phyloP scores from a whole-genome alignment of 1,140 invertebrate species.

The Pseudachorutes palmiensis region DNA sequence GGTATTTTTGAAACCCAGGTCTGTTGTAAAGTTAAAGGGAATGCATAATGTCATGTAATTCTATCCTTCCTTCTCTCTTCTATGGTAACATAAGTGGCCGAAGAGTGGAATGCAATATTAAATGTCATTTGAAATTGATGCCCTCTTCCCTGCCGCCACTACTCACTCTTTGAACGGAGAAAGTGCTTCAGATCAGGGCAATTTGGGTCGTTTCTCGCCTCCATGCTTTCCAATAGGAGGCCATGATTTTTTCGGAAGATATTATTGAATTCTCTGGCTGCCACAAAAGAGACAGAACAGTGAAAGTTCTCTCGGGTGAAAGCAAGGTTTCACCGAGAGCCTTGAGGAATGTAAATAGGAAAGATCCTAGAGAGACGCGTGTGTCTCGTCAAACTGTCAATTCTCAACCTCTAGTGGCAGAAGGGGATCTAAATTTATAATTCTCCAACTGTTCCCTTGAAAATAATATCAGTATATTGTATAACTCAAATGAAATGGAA shows the following conservation, averaged over 20 bases:
- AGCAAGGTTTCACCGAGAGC: constrained; percentile 6
- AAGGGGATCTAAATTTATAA: constrained; percentile 35
- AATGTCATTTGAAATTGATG: constrained; percentile 7
- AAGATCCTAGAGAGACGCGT: constrained; percentile 1
- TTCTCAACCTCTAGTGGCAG: constrained; percentile 23
- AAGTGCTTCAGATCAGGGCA: too few relatives aligned
- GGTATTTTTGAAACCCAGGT: not conserved
- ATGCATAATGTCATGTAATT: constrained; percentile 9
- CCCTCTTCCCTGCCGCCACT: not conserved
- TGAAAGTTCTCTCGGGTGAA: not conserved
- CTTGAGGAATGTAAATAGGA: constrained; percentile 20
- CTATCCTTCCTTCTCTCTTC: not conserved
- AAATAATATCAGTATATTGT: not conserved
- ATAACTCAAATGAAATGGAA: constrained; percentile 15
- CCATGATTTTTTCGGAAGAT: not conserved
- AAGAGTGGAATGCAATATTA: constrained; percentile 9
- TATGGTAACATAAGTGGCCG: constrained; percentile 1
- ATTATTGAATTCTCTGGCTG: not conserved
- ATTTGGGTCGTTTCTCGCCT: too few relatives aligned
- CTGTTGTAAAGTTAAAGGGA: not conserved
- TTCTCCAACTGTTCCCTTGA: constrained; percentile 12
- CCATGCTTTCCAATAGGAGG: too few relatives aligned
- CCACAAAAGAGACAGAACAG: not conserved
- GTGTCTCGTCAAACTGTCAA: constrained; percentile 30
- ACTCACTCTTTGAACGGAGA: too few relatives aligned